Evolutionary conservation across 1,140 invertebrate genomes (phyloP), one percentile per base, ranked within the genome.

Genomic region (Halyomorpha halys): DNA sequence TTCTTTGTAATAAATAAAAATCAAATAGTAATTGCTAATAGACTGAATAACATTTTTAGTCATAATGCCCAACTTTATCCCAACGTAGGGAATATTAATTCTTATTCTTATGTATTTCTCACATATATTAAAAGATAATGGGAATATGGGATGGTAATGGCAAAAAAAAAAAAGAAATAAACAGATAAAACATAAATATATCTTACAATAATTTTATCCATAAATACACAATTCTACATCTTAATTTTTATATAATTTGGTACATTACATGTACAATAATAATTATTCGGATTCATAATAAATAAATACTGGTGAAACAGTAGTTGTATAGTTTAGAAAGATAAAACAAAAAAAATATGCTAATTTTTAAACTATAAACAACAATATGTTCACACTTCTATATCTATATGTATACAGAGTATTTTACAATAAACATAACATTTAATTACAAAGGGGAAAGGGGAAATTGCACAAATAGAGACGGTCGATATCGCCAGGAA

Each of bases 221-320:
- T 69, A 69, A 69, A 69, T 69, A 69, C 69, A 69, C 69, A 69
- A 68, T 63, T 69, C 69, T 69, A 69, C 69, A 65, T 59, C 65
- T 67, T 67, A 63, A 49, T 53, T 65, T 67, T 53, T 53, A 66
- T 66, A 67, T 63, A 62, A 65, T 67, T 68, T 65, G 63, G 69
- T 69, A 69, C 69, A 69, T 69, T 68, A 67, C 63, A 69, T 68
- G 69, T 68, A 69, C 69, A 68, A 66, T 67, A 65, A 64, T 67
- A 64, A 66, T 64, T 60, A 63, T 68, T 65, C 63, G 39, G 60
- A 66, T 47, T 66, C 30, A 44, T 66, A 60, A 68, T 65, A 65
- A 65, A 69, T 66, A 64, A 69, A 65, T 67, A 69, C 65, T 61
- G 19, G 51, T 59, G 44, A 65, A 64, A 62, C 64, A 67, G 61